Percentiles rank a stretch among this genome's conserved stretches.
These are phyloP conservation scores for Megalurothrips usitatus DNA, from an alignment of 2,888 invertebrate genomes.

Conservation along the genomic window DNA sequence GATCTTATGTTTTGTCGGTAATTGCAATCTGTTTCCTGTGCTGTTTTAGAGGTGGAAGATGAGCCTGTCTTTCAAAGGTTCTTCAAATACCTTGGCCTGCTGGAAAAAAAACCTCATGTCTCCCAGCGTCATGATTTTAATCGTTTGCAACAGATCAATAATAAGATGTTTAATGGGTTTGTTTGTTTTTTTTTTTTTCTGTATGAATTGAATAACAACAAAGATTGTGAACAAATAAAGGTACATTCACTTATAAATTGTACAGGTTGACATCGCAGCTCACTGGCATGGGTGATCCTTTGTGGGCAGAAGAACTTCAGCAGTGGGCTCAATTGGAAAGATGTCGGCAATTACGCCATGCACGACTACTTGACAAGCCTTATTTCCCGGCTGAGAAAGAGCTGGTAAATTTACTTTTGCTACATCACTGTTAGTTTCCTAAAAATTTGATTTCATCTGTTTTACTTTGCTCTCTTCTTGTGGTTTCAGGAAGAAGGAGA, in stretches of 20 bases:
- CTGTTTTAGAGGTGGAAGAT: background rate
- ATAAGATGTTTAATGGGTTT: slow-evolving; percentile 3
- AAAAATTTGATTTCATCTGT: background rate
- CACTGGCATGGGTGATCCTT: background rate
- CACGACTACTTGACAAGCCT: slow-evolving; percentile 5
- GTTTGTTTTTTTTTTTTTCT: background rate
- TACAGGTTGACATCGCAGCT: background rate
- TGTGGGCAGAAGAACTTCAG: background rate
- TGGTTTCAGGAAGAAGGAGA: background rate
- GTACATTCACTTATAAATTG: background rate
- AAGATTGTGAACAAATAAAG: too few species aligned
- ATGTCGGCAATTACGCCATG: background rate
- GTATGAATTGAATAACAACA: background rate
- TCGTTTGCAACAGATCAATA: background rate
- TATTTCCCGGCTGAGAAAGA: background rate
- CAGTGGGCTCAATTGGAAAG: background rate
- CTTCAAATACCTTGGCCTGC: background rate
- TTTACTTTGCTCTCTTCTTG: background rate
- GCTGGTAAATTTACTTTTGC: slow-evolving; percentile 23
- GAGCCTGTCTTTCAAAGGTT: background rate
- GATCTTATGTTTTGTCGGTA: background rate
- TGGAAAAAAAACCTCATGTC: background rate
- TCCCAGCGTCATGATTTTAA: background rate
- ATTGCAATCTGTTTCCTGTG: background rate
- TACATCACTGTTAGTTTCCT: slow-evolving; percentile 3